Evolutionary conservation across 1,140 invertebrate genomes (phyloP).

Genomic region (Euglossa dilemma): DNA sequence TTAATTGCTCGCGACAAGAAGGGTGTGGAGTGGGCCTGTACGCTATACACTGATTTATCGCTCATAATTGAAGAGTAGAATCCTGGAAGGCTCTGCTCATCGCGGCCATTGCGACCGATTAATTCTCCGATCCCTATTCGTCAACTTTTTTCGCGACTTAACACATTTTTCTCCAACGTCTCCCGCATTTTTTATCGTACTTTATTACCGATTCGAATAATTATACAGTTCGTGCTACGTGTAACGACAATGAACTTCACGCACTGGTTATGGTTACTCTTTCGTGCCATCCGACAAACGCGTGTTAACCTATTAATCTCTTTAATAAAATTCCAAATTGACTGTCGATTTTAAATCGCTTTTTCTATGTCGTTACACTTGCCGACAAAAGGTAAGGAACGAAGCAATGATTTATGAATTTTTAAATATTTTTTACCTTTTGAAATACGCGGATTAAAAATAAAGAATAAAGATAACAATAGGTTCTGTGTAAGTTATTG

Average conservation of each 20-base stretch:
- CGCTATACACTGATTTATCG: constrained; percentile 55
- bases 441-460: no score
- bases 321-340: not conserved
- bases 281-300: not conserved
- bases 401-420: no score
- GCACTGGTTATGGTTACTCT: not conserved
- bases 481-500: no score
- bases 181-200: no score
- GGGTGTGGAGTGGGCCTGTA: constrained; percentile 28
- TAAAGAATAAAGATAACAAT: no score
- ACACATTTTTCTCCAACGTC: no score
- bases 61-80: constrained; percentile 60
- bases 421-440: no score
- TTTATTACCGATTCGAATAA: no score
- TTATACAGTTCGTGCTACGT: no score
- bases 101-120: not conserved
- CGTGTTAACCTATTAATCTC: no score
- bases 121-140: not conserved
- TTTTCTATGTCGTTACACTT: not conserved
- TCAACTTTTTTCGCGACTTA: not conserved
- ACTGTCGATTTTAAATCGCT: not conserved
- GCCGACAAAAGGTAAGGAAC: no score
- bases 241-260: not conserved
- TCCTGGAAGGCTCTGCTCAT: constrained; percentile 12
- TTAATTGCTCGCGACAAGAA: constrained; percentile 63